Percentiles rank a stretch among this genome's conserved stretches.
phyloP scores from a whole-genome alignment of 2,888 invertebrate species.

The Chironomus tentans region DNA sequence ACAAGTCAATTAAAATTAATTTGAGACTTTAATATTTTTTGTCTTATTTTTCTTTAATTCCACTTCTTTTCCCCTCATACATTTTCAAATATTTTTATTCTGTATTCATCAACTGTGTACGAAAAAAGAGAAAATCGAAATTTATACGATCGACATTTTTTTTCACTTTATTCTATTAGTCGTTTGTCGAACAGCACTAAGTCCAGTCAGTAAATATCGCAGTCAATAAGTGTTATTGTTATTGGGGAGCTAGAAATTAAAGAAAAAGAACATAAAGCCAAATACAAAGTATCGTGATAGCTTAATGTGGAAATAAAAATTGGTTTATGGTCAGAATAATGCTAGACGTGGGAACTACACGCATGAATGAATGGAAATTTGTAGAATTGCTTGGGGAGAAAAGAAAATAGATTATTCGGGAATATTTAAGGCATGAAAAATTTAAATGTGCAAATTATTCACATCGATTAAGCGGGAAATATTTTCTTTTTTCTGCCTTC shows the following conservation, averaged over 20 bases:
- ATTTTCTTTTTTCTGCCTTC: no score
- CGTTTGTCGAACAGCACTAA: neutral
- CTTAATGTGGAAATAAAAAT: no score
- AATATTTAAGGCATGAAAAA: no score
- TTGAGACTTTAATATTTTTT: constrained; percentile 7
- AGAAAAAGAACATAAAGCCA: neutral
- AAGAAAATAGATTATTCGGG: no score
- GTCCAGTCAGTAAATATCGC: neutral
- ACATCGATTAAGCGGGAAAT: no score
- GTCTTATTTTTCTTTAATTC: neutral
- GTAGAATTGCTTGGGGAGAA: no score
- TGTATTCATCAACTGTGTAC: neutral
- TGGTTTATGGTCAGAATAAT: no score
- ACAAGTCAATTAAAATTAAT: constrained; percentile 24
- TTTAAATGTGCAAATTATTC: no score
- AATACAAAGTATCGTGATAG: no score
- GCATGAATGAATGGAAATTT: no score
- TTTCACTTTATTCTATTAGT: neutral
- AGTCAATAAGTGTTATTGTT: neutral
- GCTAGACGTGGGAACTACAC: no score
- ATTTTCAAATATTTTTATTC: neutral
- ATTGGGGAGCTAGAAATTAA: neutral
- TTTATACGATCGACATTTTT: neutral
- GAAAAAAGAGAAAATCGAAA: neutral
- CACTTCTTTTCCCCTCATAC: neutral